Percentiles rank a stretch among this genome's conserved stretches.
phyloP scores from a whole-genome alignment of 1,140 invertebrate species.

The Bombus superbus region DNA sequence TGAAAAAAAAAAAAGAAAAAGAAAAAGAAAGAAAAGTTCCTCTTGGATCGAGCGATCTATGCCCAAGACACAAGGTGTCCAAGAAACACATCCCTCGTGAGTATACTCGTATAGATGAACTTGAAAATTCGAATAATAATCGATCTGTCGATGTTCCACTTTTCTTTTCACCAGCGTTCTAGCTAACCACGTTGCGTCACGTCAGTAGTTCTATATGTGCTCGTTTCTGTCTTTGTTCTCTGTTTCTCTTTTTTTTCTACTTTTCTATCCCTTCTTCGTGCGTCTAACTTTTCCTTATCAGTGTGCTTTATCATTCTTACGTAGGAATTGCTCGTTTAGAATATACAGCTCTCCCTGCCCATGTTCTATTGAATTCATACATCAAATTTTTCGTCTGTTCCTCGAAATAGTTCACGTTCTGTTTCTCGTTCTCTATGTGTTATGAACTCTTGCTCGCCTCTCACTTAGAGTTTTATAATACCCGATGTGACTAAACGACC shows the following conservation, averaged over 20 bases:
- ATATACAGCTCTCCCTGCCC: not conserved
- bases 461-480: conserved; percentile 17
- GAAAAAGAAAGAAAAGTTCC: conserved; percentile 8
- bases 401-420: conserved; percentile 10
- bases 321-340: conserved; percentile 27
- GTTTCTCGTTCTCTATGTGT: conserved; percentile 25
- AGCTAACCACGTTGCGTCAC: conserved; percentile 59
- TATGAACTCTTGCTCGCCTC: not conserved
- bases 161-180: conserved; percentile 34
- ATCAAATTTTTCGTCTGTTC: not conserved
- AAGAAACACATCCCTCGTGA: conserved; percentile 61
- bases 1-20: too few relatives aligned
- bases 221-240: not conserved
- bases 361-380: not conserved
- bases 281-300: conserved; percentile 10
- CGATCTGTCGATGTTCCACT: conserved; percentile 57
- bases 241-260: not conserved
- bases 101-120: conserved; percentile 57
- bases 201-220: conserved; percentile 55
- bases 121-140: conserved; percentile 31
- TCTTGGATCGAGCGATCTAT: conserved; percentile 47
- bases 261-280: not conserved
- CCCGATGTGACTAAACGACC: conserved; percentile 72
- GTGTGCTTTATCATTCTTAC: conserved; percentile 19
- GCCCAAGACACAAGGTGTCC: conserved; percentile 57